phyloP scores from a whole-genome alignment of 1,140 invertebrate genomes.

The Caenorhabditis latens region DNA sequence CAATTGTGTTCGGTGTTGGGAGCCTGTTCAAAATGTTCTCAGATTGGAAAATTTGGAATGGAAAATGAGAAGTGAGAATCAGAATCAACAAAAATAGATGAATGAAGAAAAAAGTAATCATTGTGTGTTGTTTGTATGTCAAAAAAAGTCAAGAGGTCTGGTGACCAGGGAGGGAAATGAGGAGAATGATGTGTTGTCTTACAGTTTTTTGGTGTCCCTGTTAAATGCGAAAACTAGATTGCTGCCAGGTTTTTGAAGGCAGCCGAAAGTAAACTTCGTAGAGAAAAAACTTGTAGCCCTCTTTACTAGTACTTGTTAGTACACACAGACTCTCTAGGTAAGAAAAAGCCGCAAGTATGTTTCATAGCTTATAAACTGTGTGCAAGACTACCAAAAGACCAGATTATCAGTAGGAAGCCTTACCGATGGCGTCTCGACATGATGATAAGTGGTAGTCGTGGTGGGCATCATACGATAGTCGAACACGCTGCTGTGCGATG shows the following conservation, averaged over 20 bases:
- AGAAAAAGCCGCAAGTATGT: background rate
- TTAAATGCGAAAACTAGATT: conserved; percentile 45
- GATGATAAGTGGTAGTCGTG: conserved; percentile 29
- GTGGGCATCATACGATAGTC: conserved; percentile 60
- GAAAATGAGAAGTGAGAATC: background rate
- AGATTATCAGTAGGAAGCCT: background rate
- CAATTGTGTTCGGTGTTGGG: background rate
- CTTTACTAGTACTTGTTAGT: background rate
- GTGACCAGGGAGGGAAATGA: conserved; percentile 26
- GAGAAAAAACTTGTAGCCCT: conserved; percentile 10
- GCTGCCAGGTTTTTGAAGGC: background rate
- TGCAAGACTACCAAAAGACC: background rate
- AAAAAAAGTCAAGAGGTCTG: conserved; percentile 31
- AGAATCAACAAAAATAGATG: background rate
- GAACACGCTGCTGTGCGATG: conserved; percentile 59
- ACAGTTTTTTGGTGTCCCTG: conserved; percentile 10
- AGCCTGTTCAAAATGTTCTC: no score
- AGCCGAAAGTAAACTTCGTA: background rate
- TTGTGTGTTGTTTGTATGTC: no score
- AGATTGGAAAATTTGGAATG: background rate
- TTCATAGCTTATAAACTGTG: background rate
- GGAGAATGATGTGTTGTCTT: conserved; percentile 16
- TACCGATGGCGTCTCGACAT: conserved; percentile 53
- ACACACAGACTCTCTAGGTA: background rate
- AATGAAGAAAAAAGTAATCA: background rate